Conservation (phyloP, 2,888 invertebrate species). For the Reticulitermes lucifugus region DNA sequence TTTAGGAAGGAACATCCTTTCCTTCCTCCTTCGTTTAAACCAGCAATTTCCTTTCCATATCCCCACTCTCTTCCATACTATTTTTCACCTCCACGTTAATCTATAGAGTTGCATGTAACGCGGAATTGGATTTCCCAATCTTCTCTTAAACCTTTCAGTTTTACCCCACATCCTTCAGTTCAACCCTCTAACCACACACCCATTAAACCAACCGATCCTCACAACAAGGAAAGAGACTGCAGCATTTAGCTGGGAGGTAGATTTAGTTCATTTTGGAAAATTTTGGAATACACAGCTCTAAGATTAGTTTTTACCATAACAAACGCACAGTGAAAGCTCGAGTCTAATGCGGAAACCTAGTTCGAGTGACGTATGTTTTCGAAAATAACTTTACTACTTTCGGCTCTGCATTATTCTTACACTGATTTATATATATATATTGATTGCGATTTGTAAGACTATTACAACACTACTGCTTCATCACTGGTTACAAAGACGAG, state of each 20-base stretch:
- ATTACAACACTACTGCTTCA: no score
- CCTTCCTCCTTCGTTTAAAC: conserved; percentile 26
- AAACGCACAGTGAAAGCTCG: no score
- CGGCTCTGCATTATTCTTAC: no score
- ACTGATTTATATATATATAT: no score
- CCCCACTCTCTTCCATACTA: conserved; percentile 12
- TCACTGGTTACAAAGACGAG: no score
- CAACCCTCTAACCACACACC: conserved; percentile 28
- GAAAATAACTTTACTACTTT: no score
- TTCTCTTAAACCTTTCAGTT: conserved; percentile 32
- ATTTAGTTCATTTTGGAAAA: no score
- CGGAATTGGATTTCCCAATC: conserved; percentile 40
- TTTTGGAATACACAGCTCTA: no score
- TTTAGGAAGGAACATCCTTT: conserved; percentile 9
- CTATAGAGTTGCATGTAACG: conserved; percentile 39
- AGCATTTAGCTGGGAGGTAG: background rate
- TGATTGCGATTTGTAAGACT: no score
- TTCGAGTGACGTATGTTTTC: no score
- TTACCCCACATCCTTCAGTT: conserved; percentile 17
- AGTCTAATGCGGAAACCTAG: no score
- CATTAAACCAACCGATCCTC: background rate
- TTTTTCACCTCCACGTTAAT: conserved; percentile 34
- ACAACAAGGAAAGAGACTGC: background rate
- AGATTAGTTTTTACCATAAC: no score
- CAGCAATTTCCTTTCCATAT: conserved; percentile 37